Evolutionary conservation across 2,888 invertebrate genomes (phyloP).

Genomic region (Bursaphelenchus okinawaensis): DNA sequence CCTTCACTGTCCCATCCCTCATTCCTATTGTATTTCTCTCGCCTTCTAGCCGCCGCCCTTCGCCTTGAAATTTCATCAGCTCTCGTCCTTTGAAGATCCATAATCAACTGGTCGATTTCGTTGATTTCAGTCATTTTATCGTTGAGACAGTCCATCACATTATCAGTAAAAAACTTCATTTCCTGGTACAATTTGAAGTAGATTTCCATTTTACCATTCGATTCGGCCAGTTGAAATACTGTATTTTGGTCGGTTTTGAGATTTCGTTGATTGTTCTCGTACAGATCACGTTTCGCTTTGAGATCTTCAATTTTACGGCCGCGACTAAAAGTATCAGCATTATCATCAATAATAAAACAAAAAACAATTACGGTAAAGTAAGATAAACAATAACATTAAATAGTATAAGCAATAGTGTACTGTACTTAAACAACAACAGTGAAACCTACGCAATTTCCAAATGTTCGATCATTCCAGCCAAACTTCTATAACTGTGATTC

Average conservation of each 20-base stretch:
- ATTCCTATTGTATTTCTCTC: not conserved
- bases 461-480: not conserved
- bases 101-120: constrained; percentile 12
- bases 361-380: too few species aligned
- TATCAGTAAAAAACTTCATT: constrained; percentile 84
- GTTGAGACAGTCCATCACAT: constrained; percentile 92
- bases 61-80: constrained; percentile 1
- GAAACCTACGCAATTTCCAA: not conserved
- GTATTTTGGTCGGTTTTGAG: constrained; percentile 2
- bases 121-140: constrained; percentile 70
- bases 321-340: too few species aligned
- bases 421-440: too few species aligned
- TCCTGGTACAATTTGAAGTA: constrained; percentile 90
- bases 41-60: not conserved
- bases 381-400: too few species aligned
- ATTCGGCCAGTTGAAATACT: constrained; percentile 11
- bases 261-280: not conserved
- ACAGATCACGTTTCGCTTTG: not conserved
- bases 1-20: constrained; percentile 83
- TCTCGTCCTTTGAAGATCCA: not conserved
- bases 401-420: too few species aligned
- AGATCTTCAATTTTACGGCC: not conserved
- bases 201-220: constrained; percentile 65
- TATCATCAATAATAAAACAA: too few species aligned
- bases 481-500: not conserved